Evolutionary conservation across 2,888 invertebrate species (phyloP).

Genomic region (Hedya salicella): DNA sequence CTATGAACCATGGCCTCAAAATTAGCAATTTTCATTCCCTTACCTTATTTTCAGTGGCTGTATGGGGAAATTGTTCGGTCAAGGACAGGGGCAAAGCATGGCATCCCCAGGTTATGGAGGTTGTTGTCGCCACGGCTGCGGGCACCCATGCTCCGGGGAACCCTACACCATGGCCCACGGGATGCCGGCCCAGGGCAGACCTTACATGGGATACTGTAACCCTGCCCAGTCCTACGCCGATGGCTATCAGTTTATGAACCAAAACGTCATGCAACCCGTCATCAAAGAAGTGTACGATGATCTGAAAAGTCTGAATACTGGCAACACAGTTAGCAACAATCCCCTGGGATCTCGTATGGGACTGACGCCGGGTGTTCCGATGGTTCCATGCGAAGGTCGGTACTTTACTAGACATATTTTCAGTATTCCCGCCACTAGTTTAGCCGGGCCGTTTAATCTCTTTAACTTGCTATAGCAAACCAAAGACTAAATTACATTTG

Average conservation of each 20-base stretch:
- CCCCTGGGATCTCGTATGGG: slow-evolving; percentile 66
- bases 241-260: slow-evolving; percentile 70
- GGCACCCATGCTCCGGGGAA: slow-evolving; percentile 57
- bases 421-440: background rate
- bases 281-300: slow-evolving; percentile 76
- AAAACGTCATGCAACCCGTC: slow-evolving; percentile 74
- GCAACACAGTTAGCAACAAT: slow-evolving; percentile 69
- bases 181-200: slow-evolving; percentile 30
- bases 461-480: too few species aligned
- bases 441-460: too few species aligned
- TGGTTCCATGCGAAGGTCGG: slow-evolving; percentile 18
- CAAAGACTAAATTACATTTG: too few species aligned
- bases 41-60: slow-evolving; percentile 74
- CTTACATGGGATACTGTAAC: slow-evolving; percentile 66
- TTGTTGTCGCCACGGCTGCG: slow-evolving; percentile 57
- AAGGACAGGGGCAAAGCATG: slow-evolving; percentile 52
- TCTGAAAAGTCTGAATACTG: slow-evolving; percentile 66
- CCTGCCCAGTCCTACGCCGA: slow-evolving; percentile 70
- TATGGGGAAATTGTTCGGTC: slow-evolving; percentile 74
- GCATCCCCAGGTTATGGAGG: slow-evolving; percentile 55
- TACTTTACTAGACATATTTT: background rate
- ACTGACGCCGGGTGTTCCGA: slow-evolving; percentile 47
- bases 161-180: slow-evolving; percentile 49
- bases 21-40: too few species aligned
- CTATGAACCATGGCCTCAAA: too few species aligned